A percentile compares a stretch with the other conserved stretches of the same genome.
phyloP scores from a whole-genome alignment of 1,140 invertebrate genomes.

The Penaeus chinensis region DNA sequence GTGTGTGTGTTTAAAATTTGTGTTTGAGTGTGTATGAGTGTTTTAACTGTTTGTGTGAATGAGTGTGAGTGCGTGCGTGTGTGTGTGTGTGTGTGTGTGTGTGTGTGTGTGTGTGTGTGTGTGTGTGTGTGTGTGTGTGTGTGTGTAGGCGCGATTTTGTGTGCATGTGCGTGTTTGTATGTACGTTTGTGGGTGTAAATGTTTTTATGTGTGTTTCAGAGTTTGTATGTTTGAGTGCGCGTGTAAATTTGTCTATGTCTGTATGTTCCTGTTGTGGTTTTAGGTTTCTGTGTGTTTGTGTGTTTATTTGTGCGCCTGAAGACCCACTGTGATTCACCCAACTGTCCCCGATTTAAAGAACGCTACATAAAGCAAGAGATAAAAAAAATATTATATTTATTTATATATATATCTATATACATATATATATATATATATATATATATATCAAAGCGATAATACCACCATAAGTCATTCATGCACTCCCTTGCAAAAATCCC shows the following conservation, averaged over 20 bases:
- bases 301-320: background rate
- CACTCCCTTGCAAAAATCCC: no score
- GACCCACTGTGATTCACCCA: no score
- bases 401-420: no score
- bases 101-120: constrained; percentile 7
- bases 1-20: no score
- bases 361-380: no score
- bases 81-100: constrained; percentile 40
- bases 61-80: background rate
- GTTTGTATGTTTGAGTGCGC: background rate
- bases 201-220: constrained; percentile 11
- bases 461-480: no score
- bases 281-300: constrained; percentile 15
- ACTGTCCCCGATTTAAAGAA: no score
- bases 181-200: constrained; percentile 28
- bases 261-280: background rate
- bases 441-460: no score
- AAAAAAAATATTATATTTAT: background rate
- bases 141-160: background rate
- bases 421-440: no score
- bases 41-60: background rate
- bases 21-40: no score
- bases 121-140: background rate
- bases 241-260: background rate
- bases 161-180: background rate